Percentiles rank a stretch among this genome's conserved stretches.
phyloP scores from a whole-genome alignment of 2,113 vertebrate species.

The Stigmatopora nigra region DNA sequence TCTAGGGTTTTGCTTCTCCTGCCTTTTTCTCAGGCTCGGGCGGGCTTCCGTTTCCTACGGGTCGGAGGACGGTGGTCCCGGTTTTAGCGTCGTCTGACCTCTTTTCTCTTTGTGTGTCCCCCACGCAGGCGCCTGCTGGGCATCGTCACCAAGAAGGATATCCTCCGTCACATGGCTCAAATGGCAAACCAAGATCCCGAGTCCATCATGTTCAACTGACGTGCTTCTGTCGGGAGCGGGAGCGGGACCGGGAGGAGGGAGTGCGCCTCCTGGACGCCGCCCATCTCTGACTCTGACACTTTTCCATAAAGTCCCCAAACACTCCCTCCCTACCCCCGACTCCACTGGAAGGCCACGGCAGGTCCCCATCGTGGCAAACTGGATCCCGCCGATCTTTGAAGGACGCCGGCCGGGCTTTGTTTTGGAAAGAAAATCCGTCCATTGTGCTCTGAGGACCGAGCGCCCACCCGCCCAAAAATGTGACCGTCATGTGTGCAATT shows the following conservation, averaged over 20 bases:
- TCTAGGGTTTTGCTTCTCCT: background rate
- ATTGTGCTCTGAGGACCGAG: background rate
- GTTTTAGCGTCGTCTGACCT: too few species aligned
- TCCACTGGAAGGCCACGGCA: too few species aligned
- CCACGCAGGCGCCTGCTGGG: constrained; percentile 93
- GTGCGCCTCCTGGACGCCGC: constrained; percentile 85
- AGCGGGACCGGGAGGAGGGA: constrained; percentile 80
- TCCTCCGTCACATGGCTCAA: constrained; percentile 99
- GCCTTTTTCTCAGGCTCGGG: background rate
- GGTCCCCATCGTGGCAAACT: background rate
- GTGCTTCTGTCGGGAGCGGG: constrained; percentile 69
- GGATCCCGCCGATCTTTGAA: background rate
- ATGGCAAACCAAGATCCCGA: constrained; percentile 98
- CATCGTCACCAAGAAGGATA: constrained; percentile 99
- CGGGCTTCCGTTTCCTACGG: background rate
- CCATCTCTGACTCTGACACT: constrained; percentile 73
- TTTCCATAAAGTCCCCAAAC: background rate
- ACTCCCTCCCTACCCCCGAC: too few species aligned
- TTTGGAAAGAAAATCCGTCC: background rate
- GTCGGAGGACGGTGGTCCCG: too few species aligned
- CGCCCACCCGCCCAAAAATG: background rate
- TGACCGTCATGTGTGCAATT: background rate
- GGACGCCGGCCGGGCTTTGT: background rate
- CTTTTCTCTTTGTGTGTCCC: constrained; percentile 38
- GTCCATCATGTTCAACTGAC: constrained; percentile 99